Conservation (phyloP, 2,888 invertebrate species). For the Drosophila glabriapex region DNA sequence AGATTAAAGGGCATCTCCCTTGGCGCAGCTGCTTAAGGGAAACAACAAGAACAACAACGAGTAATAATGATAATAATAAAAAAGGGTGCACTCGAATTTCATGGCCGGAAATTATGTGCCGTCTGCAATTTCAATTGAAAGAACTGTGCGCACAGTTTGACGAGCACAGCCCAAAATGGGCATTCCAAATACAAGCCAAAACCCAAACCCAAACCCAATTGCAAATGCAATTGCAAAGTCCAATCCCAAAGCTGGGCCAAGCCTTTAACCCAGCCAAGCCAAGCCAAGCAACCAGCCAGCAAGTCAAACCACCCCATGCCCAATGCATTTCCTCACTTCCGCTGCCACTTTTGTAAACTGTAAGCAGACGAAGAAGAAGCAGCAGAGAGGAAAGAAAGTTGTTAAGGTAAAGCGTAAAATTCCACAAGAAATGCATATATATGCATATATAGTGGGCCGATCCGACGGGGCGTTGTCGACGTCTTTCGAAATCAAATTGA, state of each 20-base stretch:
- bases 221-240: background rate
- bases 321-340: conserved; percentile 49
- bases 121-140: conserved; percentile 75
- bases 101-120: conserved; percentile 74
- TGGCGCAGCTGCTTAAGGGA: conserved; percentile 10
- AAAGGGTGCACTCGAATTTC: conserved; percentile 77
- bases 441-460: conserved; percentile 45
- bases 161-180: conserved; percentile 11
- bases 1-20: conserved; percentile 67
- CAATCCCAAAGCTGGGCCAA: background rate
- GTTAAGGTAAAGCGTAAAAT: conserved; percentile 21
- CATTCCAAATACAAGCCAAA: conserved; percentile 14
- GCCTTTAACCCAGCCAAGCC: background rate
- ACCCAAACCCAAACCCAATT: conserved; percentile 1
- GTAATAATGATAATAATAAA: conserved; percentile 1
- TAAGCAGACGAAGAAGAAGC: background rate
- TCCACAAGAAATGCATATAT: conserved; percentile 30
- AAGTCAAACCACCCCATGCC: conserved; percentile 11
- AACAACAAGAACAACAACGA: conserved; percentile 8
- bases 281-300: background rate
- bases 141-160: conserved; percentile 48
- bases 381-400: conserved; percentile 3
- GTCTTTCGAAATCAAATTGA: conserved; percentile 56
- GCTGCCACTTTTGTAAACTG: conserved; percentile 23
- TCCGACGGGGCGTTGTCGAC: conserved; percentile 55